phyloP scores from a whole-genome alignment of 1,140 invertebrate species.

The Eueides isabella region DNA sequence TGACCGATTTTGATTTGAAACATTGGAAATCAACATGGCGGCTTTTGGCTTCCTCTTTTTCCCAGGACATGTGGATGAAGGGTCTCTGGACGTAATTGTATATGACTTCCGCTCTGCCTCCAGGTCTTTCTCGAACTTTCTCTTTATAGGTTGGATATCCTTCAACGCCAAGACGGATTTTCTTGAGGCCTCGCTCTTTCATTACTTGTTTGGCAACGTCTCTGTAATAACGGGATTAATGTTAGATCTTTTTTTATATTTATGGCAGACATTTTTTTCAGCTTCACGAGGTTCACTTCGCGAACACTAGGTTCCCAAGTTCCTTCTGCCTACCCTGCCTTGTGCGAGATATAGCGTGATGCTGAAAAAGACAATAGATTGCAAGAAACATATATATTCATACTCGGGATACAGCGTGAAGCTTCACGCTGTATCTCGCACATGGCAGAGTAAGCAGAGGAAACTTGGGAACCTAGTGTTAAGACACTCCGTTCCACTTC shows the following conservation, averaged over 20 bases:
- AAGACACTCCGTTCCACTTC: no score
- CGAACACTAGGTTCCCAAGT: no score
- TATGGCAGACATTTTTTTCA: no score
- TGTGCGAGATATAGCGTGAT: no score
- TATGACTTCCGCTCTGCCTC: slow-evolving; percentile 96
- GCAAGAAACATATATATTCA: no score
- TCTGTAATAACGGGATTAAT: slow-evolving; percentile 45
- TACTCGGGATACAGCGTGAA: no score
- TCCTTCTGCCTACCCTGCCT: no score
- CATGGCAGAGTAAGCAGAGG: no score
- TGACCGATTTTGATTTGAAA: slow-evolving; percentile 96
- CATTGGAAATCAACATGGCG: slow-evolving; percentile 99
- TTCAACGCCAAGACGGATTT: slow-evolving; percentile 99
- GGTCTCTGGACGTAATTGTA: slow-evolving; percentile 99
- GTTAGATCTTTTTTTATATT: neutral
- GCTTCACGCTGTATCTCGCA: no score
- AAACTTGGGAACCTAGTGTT: no score
- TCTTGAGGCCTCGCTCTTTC: slow-evolving; percentile 98
- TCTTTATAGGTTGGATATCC: slow-evolving; percentile 99
- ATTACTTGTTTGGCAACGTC: slow-evolving; percentile 99
- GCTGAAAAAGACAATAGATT: no score
- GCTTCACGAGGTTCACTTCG: no score
- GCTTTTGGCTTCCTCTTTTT: slow-evolving; percentile 99
- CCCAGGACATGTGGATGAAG: slow-evolving; percentile 99
- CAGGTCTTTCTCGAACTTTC: slow-evolving; percentile 95